phyloP scores from a whole-genome alignment of 2,888 invertebrate genomes.

The Apodemia mormo region DNA sequence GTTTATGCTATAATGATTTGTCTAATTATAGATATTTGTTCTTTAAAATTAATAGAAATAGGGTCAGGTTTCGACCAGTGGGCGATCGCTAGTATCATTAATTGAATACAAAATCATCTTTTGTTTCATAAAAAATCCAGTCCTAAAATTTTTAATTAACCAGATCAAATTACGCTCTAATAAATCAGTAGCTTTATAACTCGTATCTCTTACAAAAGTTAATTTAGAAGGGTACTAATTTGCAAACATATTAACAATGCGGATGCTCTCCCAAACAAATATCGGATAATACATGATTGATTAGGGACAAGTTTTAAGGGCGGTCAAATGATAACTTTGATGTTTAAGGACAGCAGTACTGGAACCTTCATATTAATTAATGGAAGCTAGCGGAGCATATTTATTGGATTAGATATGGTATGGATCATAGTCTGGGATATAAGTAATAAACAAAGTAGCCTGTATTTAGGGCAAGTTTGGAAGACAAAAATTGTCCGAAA shows the following conservation, averaged over 20 bases:
- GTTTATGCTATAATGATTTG: no score
- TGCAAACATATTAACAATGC: constrained; percentile 9
- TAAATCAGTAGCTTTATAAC: background rate
- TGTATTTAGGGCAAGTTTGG: background rate
- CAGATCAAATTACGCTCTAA: background rate
- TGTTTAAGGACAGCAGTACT: background rate
- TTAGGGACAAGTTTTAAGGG: constrained; percentile 9
- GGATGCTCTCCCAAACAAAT: background rate
- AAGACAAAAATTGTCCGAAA: background rate
- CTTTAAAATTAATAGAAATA: no score
- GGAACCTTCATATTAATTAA: background rate
- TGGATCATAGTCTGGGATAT: background rate
- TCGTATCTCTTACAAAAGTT: background rate
- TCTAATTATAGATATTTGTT: no score
- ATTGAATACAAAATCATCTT: no score
- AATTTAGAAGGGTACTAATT: background rate
- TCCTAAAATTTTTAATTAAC: no score
- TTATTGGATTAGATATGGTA: background rate
- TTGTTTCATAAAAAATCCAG: no score
- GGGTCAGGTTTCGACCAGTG: no score
- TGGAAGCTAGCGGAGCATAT: background rate
- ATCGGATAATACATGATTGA: constrained; percentile 16
- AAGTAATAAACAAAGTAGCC: background rate
- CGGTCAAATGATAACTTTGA: constrained; percentile 8
- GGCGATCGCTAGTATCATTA: no score